Conservation (phyloP, 2,797 vertebrate genomes). For the Acrocephalus scirpaceus region DNA sequence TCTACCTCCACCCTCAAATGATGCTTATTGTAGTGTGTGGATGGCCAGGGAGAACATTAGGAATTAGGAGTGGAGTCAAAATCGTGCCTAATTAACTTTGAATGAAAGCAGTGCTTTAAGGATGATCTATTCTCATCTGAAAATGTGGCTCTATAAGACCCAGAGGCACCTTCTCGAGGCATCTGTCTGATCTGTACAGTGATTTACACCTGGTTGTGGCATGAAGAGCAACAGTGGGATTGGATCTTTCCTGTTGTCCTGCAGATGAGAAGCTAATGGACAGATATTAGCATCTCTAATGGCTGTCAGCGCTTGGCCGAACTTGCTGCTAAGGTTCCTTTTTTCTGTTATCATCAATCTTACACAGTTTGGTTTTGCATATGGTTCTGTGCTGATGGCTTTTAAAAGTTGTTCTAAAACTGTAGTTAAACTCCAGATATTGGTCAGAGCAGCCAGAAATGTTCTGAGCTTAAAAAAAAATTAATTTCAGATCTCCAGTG, state of each 20-base stretch:
- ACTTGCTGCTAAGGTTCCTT: not conserved
- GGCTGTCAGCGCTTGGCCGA: not conserved
- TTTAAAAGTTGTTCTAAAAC: not conserved
- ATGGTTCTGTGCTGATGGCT: not conserved
- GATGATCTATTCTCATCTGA: not conserved
- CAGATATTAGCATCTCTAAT: fast-evolving
- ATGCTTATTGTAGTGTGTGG: fast-evolving
- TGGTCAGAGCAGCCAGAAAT: not conserved
- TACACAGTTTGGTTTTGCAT: fast-evolving
- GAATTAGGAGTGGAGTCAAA: not conserved
- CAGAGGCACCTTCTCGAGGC: fast-evolving
- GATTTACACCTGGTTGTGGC: fast-evolving
- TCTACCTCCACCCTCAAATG: too few species aligned
- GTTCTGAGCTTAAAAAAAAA: not conserved
- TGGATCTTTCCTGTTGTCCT: not conserved
- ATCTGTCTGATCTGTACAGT: not conserved
- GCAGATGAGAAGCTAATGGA: not conserved
- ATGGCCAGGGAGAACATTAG: not conserved
- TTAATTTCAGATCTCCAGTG: not conserved
- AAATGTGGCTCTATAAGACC: fast-evolving
- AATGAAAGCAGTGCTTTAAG: not conserved
- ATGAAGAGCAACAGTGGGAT: not conserved
- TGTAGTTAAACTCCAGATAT: not conserved
- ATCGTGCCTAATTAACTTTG: fast-evolving
- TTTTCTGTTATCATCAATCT: not conserved